Evolutionary conservation across 2,888 invertebrate genomes (phyloP).

Genomic region (Dorcus parallelipipedus): DNA sequence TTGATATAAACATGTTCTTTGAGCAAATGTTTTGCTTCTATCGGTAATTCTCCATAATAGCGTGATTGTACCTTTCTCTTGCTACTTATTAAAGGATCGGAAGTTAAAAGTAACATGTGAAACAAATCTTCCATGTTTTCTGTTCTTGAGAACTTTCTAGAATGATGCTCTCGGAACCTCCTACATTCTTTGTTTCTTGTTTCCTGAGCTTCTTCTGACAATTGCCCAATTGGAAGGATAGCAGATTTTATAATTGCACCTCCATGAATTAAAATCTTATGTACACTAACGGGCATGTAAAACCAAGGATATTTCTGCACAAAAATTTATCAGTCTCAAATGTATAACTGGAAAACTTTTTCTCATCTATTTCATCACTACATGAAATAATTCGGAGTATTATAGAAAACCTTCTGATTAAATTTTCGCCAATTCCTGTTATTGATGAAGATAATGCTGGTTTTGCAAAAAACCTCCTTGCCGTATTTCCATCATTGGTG

Average conservation of each 20-base stretch:
- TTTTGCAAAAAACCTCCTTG: not conserved
- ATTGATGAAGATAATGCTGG: not conserved
- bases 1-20: too few relatives aligned
- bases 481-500: conserved; percentile 5
- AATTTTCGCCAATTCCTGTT: not conserved
- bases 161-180: conserved; percentile 20
- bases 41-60: not conserved
- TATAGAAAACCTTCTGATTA: not conserved
- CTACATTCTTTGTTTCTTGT: conserved; percentile 32
- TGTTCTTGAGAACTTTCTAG: conserved; percentile 26
- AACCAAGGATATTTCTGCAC: conserved; percentile 9
- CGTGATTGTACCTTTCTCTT: conserved; percentile 7
- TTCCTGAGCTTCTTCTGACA: conserved; percentile 10
- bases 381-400: not conserved
- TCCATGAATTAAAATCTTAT: conserved; percentile 12
- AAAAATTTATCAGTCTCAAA: conserved; percentile 1
- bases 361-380: not conserved
- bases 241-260: not conserved
- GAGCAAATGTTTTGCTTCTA: not conserved
- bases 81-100: not conserved
- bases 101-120: not conserved
- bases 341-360: conserved; percentile 2
- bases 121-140: conserved; percentile 25
- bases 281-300: conserved; percentile 8
- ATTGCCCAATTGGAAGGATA: conserved; percentile 18